Evolutionary conservation across 1,140 invertebrate genomes (phyloP), one percentile per base, ranked within the genome.

Genomic region (Lepidotrigona ventralis): DNA sequence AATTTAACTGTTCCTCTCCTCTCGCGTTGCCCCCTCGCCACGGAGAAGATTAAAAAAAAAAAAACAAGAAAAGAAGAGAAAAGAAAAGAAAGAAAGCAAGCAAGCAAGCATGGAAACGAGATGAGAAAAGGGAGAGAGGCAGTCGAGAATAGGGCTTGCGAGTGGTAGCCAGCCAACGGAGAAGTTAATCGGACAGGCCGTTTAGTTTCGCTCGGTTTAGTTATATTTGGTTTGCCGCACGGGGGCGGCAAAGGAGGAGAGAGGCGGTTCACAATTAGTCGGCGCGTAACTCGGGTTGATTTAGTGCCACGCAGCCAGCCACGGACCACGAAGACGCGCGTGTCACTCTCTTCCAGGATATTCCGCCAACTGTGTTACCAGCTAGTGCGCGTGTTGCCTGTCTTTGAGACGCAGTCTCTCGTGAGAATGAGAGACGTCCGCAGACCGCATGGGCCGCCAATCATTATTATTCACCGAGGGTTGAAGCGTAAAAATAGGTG

Each of bases 271-370:
- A 91, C 93, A 93, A 94, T 94, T 94, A 94, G 93, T 93, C 93
- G 92, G 79, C 93, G 91, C 91, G 93, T 94, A 93, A 93, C 92
- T 93, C 89, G 81, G 71, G 60, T 90, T 92, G 92, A 94, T 94
- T 94, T 93, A 94, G 84, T 88, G 90, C 76, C 82, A 64, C 79
- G 74, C 9, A 86, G 81, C 82, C 86, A 86, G 81, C 85, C 75
- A 81, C 72, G 54, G 33, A 56, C 70, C 29, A 76, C 69, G 80
- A 71, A 79, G 72, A 82, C 60, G 72, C 79, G 70, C 63, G 79
- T 83, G 87, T 88, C 87, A 88, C 72, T 88, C 72, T 88, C 80
- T 80, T 83, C 76, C 83, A 74, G 81, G 77, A 86, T 75, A 69
- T 14, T 29, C 53, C 12, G 77, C 74, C 64, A 71, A 84, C 56